These are phyloP conservation scores for Discoglossus pictus DNA, from an alignment of 2,797 vertebrate genomes.

Conservation along the genomic window DNA sequence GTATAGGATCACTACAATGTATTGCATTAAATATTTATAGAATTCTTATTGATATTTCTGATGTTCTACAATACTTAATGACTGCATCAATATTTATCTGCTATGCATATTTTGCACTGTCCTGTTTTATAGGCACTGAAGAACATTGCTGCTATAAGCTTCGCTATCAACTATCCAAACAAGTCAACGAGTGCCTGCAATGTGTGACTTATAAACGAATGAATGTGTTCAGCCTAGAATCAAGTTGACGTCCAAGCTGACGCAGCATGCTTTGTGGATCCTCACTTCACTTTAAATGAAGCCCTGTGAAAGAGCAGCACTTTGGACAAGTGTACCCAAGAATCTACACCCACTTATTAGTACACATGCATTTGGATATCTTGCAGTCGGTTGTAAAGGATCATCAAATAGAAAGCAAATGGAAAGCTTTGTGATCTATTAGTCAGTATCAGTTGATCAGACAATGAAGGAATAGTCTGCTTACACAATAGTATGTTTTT, in stretches of 20 bases:
- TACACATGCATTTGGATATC: slow-evolving; percentile 14
- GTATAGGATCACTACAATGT: no score
- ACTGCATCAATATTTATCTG: no score
- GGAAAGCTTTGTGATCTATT: no score
- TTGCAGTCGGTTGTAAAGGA: background rate
- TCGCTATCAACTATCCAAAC: slow-evolving; percentile 97
- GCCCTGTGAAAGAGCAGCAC: slow-evolving; percentile 6
- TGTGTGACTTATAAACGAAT: slow-evolving; percentile 60
- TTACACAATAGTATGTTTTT: no score
- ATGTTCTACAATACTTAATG: no score
- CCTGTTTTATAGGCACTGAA: slow-evolving; percentile 88
- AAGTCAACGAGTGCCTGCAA: slow-evolving; percentile 92
- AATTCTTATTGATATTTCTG: no score
- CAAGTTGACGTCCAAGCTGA: slow-evolving; percentile 2
- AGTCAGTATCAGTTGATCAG: no score
- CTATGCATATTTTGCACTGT: no score
- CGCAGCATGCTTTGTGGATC: slow-evolving; percentile 14
- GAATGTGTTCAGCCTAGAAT: slow-evolving; percentile 5
- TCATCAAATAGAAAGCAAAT: no score
- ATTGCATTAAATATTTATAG: no score
- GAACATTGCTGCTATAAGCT: slow-evolving; percentile 97
- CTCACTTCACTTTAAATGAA: slow-evolving; percentile 8
- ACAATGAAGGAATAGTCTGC: background rate
- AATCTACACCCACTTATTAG: slow-evolving; percentile 10
- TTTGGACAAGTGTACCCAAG: background rate